A percentile compares a stretch with the other conserved stretches of the same genome.
phyloP scores from a whole-genome alignment of 1,140 invertebrate genomes.

The Magallana ariakensis region DNA sequence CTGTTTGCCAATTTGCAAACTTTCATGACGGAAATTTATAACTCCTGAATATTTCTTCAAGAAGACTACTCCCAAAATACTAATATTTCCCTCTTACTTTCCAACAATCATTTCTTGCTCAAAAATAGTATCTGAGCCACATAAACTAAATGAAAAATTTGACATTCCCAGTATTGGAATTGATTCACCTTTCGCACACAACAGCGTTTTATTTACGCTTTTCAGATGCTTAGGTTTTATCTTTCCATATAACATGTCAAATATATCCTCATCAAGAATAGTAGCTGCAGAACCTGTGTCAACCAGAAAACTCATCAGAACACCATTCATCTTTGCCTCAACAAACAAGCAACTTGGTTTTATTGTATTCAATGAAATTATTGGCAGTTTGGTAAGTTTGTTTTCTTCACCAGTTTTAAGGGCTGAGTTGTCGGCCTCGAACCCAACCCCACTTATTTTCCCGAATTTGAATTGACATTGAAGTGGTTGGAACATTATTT shows the following conservation, averaged over 20 bases:
- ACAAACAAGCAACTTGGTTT: no score
- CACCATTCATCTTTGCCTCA: no score
- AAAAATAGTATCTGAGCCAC: neutral
- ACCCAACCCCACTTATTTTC: conserved; percentile 10
- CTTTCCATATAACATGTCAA: neutral
- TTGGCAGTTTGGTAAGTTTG: neutral
- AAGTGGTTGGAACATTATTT: no score
- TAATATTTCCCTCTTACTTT: neutral
- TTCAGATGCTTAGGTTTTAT: neutral
- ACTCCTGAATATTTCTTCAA: neutral
- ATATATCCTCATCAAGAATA: neutral
- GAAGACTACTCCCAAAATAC: conserved; percentile 27
- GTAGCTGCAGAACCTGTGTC: conserved; percentile 18
- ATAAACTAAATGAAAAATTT: neutral
- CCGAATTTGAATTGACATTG: no score
- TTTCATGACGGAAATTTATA: neutral
- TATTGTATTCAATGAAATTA: no score
- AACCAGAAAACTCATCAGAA: neutral
- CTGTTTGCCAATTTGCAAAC: neutral
- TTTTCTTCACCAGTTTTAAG: neutral
- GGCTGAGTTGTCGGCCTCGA: conserved; percentile 35
- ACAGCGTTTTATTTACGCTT: neutral
- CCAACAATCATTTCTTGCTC: neutral
- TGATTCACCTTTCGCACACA: neutral
- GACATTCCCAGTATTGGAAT: neutral